Evolutionary conservation across 2,888 invertebrate genomes (phyloP).

Genomic region (Timema podura): DNA sequence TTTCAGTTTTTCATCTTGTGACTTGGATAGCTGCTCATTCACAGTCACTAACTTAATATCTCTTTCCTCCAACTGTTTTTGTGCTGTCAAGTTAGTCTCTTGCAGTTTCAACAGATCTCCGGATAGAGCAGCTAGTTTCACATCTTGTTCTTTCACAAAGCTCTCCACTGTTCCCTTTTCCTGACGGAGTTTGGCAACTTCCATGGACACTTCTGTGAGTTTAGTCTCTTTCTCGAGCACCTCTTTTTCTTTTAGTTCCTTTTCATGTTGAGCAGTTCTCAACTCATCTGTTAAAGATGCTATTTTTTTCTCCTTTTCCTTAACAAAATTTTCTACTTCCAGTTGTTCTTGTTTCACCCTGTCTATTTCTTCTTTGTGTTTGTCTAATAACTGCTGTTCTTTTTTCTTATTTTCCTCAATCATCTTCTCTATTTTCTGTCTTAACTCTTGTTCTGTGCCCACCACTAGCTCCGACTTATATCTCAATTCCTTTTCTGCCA

Average conservation of each 20-base stretch:
- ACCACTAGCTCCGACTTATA: constrained; percentile 20
- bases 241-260: constrained; percentile 21
- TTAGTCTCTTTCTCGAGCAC: constrained; percentile 51
- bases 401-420: constrained; percentile 51
- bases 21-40: constrained; percentile 43
- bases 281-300: constrained; percentile 47
- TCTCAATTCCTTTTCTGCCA: constrained; percentile 24
- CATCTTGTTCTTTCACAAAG: constrained; percentile 33
- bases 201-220: constrained; percentile 45
- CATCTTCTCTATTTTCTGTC: constrained; percentile 43
- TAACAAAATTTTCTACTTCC: constrained; percentile 21
- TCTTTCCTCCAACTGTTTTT: constrained; percentile 38
- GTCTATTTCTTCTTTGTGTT: constrained; percentile 45
- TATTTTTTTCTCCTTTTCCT: constrained; percentile 46
- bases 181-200: constrained; percentile 45
- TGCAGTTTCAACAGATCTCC: constrained; percentile 37
- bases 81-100: constrained; percentile 42
- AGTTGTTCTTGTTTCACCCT: constrained; percentile 31
- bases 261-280: constrained; percentile 25
- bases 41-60: constrained; percentile 46
- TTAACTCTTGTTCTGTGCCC: constrained; percentile 26
- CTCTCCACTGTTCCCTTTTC: constrained; percentile 35
- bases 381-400: constrained; percentile 50
- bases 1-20: constrained; percentile 47
- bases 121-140: constrained; percentile 35